phyloP scores from a whole-genome alignment of 2,113 vertebrate species.

The Collichthys lucidus region DNA sequence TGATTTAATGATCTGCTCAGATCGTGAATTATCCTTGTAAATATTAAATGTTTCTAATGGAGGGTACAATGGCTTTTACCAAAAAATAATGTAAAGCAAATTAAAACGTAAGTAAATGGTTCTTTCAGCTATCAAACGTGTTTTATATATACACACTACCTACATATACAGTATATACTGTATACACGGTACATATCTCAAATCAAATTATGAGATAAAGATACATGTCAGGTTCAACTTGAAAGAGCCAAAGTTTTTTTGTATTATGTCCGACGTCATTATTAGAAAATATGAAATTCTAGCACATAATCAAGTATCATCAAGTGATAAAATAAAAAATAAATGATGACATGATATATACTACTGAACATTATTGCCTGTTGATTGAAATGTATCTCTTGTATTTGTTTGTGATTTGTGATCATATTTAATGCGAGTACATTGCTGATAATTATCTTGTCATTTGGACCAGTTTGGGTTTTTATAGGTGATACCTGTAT shows the following conservation, averaged over 20 bases:
- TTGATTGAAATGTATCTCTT: slow-evolving; percentile 2
- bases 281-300: slow-evolving; percentile 18
- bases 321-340: slow-evolving; percentile 18
- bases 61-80: slow-evolving; percentile 5
- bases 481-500: neutral
- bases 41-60: slow-evolving; percentile 21
- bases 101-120: neutral
- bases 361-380: neutral
- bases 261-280: neutral
- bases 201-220: neutral
- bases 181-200: neutral
- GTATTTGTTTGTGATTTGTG: neutral
- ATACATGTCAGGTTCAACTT: neutral
- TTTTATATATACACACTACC: neutral
- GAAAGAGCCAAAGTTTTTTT: slow-evolving; percentile 7
- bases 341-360: slow-evolving; percentile 23
- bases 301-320: neutral
- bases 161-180: too few species aligned
- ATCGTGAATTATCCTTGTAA: slow-evolving; percentile 42
- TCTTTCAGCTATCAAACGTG: neutral
- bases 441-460: neutral
- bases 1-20: slow-evolving; percentile 14
- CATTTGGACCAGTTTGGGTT: neutral
- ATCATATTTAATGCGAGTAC: neutral
- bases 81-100: neutral